These are phyloP conservation scores for Numida meleagris DNA, from an alignment of 2,113 vertebrate genomes.

Conservation along the genomic window DNA sequence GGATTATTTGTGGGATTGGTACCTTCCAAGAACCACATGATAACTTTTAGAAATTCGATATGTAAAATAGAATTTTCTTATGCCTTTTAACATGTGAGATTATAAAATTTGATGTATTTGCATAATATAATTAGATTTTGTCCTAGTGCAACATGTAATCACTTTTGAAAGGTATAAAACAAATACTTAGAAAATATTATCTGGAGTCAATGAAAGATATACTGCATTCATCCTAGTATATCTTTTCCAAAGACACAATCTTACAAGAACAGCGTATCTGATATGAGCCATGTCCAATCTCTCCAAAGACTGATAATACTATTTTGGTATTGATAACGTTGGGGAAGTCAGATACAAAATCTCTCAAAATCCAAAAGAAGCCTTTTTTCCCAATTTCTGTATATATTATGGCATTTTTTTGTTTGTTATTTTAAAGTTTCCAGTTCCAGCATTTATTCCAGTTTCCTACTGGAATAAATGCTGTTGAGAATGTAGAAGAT, in stretches of 20 bases:
- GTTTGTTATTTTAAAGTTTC: neutral
- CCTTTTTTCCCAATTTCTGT: accelerated
- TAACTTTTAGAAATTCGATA: neutral
- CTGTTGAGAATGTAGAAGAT: neutral
- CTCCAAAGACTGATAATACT: too few relatives aligned
- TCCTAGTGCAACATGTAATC: neutral
- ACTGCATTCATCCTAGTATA: neutral
- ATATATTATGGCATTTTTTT: neutral
- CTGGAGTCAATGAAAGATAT: neutral
- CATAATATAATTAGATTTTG: neutral
- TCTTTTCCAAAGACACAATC: neutral
- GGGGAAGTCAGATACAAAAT: neutral
- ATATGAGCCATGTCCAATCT: neutral
- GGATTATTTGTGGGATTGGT: neutral
- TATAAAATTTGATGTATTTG: neutral
- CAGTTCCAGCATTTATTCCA: too few relatives aligned
- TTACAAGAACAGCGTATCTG: neutral
- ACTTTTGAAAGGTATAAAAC: neutral
- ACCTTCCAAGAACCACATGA: neutral
- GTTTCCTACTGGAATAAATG: neutral
- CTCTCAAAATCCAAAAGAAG: neutral
- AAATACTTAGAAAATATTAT: neutral
- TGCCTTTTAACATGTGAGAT: neutral
- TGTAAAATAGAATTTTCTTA: neutral
- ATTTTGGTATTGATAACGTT: neutral